These are phyloP conservation scores for Ascidia mentula DNA, from an alignment of 23 tunicate genomes.

Conservation along the genomic window DNA sequence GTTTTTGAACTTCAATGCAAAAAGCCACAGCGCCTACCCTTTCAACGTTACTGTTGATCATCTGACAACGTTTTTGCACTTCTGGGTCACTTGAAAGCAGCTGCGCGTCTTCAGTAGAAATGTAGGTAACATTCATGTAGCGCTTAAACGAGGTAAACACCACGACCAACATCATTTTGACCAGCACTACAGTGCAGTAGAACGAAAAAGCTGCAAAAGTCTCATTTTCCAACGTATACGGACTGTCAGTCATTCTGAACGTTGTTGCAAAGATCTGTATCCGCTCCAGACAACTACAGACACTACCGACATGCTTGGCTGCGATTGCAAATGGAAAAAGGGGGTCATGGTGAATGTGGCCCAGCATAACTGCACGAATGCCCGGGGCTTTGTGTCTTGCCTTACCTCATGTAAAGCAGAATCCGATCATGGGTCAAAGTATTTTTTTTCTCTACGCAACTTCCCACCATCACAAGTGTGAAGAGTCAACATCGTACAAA, in stretches of 20 bases:
- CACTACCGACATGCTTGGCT: too few relatives aligned
- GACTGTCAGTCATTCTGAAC: background rate
- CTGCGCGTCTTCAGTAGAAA: slow-evolving; percentile 46
- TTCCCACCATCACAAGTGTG: too few relatives aligned
- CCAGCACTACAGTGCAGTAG: slow-evolving; percentile 41
- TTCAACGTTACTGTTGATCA: slow-evolving; percentile 63
- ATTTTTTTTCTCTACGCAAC: too few relatives aligned
- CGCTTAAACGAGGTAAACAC: slow-evolving; percentile 31
- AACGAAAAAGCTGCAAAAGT: slow-evolving; percentile 44
- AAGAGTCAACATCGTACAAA: too few relatives aligned
- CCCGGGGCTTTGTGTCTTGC: too few relatives aligned
- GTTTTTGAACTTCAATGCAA: background rate
- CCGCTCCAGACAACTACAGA: too few relatives aligned
- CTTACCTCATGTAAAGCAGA: too few relatives aligned
- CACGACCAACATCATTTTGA: slow-evolving; percentile 37
- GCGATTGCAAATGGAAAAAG: too few relatives aligned
- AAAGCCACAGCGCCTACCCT: slow-evolving; percentile 40
- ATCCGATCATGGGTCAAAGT: too few relatives aligned
- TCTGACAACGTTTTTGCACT: slow-evolving; percentile 26
- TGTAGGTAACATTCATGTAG: background rate
- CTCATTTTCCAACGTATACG: slow-evolving; percentile 56
- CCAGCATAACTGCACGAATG: too few relatives aligned
- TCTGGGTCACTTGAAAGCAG: slow-evolving; percentile 29
- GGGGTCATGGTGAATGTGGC: too few relatives aligned
- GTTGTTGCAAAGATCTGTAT: background rate